These are phyloP conservation scores for Diplogasteroides magnus DNA, from an alignment of 1,140 invertebrate genomes.

Conservation along the genomic window DNA sequence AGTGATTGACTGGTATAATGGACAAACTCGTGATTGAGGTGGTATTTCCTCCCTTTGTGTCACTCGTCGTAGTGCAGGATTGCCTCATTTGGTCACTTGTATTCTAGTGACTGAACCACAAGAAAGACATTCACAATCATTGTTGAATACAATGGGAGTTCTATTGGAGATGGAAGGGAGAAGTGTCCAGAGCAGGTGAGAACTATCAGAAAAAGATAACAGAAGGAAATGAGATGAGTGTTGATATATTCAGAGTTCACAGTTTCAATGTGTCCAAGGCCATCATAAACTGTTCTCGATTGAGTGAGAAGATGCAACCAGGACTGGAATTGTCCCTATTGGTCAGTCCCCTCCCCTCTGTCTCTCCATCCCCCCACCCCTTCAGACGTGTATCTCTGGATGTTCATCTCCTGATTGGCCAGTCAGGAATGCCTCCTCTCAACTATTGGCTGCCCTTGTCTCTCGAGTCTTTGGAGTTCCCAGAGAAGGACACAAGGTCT, in stretches of 20 bases:
- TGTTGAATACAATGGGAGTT: constrained; percentile 25
- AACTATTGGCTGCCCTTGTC: not conserved
- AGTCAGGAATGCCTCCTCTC: not conserved
- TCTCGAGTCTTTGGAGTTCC: not conserved
- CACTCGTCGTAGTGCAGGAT: constrained; percentile 42
- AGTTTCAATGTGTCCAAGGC: not conserved
- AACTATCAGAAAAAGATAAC: too few relatives aligned
- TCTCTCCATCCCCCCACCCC: not conserved
- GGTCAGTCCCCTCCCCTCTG: not conserved
- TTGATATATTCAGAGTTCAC: not conserved
- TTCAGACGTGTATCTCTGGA: not conserved
- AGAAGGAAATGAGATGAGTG: too few relatives aligned
- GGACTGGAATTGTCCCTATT: not conserved
- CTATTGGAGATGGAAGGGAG: constrained; percentile 30
- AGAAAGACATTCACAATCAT: not conserved
- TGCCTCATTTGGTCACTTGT: constrained; percentile 42
- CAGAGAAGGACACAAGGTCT: not conserved
- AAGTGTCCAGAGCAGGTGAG: constrained; percentile 35
- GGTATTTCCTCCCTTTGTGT: constrained; percentile 38
- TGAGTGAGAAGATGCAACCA: not conserved
- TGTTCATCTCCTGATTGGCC: not conserved
- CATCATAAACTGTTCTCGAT: not conserved
- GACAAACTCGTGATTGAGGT: not conserved
- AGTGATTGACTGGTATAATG: not conserved
- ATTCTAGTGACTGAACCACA: constrained; percentile 38